phyloP scores from a whole-genome alignment of 2,888 invertebrate genomes.

The Neocrepidodera transversa region DNA sequence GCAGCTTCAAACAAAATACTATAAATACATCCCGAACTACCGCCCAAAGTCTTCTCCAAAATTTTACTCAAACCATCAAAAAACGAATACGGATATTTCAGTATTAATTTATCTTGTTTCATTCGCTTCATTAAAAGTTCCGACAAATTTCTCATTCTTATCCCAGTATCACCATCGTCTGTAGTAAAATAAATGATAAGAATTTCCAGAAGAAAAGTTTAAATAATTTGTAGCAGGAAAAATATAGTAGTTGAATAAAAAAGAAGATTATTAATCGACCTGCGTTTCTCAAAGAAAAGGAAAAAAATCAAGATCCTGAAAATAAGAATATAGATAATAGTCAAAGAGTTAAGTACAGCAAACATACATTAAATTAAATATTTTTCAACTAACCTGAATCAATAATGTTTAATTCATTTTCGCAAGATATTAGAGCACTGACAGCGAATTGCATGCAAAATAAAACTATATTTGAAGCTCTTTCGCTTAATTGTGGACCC shows the following conservation, averaged over 20 bases:
- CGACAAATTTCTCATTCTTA: slow-evolving; percentile 50
- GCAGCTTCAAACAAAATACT: slow-evolving; percentile 76
- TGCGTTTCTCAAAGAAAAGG: no score
- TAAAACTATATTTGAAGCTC: slow-evolving; percentile 50
- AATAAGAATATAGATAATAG: no score
- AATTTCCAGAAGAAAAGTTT: neutral
- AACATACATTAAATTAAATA: no score
- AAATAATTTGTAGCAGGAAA: no score
- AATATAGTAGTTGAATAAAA: no score
- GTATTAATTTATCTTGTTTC: slow-evolving; percentile 44
- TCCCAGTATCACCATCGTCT: slow-evolving; percentile 80
- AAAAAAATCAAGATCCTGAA: no score
- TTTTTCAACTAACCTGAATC: no score
- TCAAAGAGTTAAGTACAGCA: no score
- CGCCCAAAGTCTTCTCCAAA: slow-evolving; percentile 77
- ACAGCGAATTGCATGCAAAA: slow-evolving; percentile 59
- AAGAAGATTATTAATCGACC: no score
- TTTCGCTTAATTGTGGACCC: slow-evolving; percentile 54
- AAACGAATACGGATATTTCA: slow-evolving; percentile 51
- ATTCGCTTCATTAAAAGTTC: slow-evolving; percentile 52
- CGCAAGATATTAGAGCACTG: slow-evolving; percentile 67
- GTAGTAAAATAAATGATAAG: slow-evolving; percentile 4
- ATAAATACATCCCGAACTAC: slow-evolving; percentile 82
- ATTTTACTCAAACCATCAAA: slow-evolving; percentile 62
- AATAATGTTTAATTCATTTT: slow-evolving; percentile 69